Base-by-base conservation (phyloP, 2,888 invertebrate genomes). In the Brachypterus glaber region DNA sequence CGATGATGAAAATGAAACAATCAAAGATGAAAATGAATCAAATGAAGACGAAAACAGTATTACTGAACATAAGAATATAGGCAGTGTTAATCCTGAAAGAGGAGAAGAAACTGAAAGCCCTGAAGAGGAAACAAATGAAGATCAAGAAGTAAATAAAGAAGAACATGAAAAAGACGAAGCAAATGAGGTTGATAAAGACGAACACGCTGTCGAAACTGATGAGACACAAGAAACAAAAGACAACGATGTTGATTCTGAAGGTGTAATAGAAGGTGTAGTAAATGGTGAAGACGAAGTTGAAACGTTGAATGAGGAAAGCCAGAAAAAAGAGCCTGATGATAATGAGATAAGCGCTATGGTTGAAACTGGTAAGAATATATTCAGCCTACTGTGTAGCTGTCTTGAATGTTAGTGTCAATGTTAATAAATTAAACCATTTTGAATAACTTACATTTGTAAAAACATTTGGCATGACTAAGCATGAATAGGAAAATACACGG, bases 311-410 rank as follows among this genome's bases (percentile, higher is more conserved):
- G 67, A 69, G 41, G 63, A 67, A 38, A 68, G 69, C 14, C 66
- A 60, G 39, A 64, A 73, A 45, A 73, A 72, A 45, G 73, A 74
- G 51, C 71, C 71, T 39, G 52, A 53, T 25, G 81, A 82, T 48
- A 70, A 72, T 11, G 80, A 80, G 60, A 72, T 84, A 26, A 70
- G 74, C 38, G 71, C 73, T 47, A 69, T 85, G 48, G 75, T 86
- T 35, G 76, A 77, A 51, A 70, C 72, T 46, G 81, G 27, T 27
- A 27, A 27, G 12, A 21, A 21, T n/a, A n/a, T n/a, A n/a, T n/a
- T n/a, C n/a, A n/a, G n/a, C n/a, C n/a, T n/a, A n/a, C n/a, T n/a
- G n/a, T n/a, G n/a, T n/a, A n/a, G n/a, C n/a, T n/a, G n/a, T n/a
- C n/a, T n/a, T n/a, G n/a, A n/a, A n/a, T n/a, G n/a, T n/a, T n/a